Conservation (phyloP, 2,113 vertebrate species). For the Etheostoma cragini region DNA sequence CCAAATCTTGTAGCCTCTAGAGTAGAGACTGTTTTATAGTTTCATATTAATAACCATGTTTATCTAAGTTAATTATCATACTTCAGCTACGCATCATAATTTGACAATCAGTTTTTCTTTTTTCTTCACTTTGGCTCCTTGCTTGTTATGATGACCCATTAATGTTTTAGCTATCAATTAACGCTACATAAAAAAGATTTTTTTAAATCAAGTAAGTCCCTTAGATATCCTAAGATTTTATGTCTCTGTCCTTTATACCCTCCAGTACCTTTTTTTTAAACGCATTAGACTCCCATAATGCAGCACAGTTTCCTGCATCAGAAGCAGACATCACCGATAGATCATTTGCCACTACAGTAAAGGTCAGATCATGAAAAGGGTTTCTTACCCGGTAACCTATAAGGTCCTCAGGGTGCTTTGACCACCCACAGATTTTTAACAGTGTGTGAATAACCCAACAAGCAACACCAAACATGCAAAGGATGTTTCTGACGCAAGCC, state of each 20-base stretch:
- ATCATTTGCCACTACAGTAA: slow-evolving; percentile 32
- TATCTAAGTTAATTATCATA: not conserved
- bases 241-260: not conserved
- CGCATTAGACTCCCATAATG: not conserved
- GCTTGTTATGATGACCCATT: not conserved
- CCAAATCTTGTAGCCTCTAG: not conserved
- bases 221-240: not conserved
- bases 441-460: slow-evolving; percentile 30
- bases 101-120: not conserved
- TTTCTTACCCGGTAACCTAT: slow-evolving; percentile 10
- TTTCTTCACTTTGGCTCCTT: not conserved
- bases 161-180: slow-evolving; percentile 7
- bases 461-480: slow-evolving; percentile 40
- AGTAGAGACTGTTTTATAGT: not conserved
- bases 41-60: not conserved
- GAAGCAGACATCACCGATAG: not conserved
- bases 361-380: slow-evolving; percentile 36
- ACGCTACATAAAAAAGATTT: not conserved
- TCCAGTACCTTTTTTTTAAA: not conserved
- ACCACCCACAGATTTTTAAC: slow-evolving; percentile 25
- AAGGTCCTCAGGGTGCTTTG: not conserved
- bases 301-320: slow-evolving; percentile 12
- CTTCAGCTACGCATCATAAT: not conserved
- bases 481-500: slow-evolving; percentile 56
- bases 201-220: not conserved